These are phyloP conservation scores for Drosophila gunungcola DNA, from an alignment of 1,140 invertebrate genomes.

Conservation along the genomic window DNA sequence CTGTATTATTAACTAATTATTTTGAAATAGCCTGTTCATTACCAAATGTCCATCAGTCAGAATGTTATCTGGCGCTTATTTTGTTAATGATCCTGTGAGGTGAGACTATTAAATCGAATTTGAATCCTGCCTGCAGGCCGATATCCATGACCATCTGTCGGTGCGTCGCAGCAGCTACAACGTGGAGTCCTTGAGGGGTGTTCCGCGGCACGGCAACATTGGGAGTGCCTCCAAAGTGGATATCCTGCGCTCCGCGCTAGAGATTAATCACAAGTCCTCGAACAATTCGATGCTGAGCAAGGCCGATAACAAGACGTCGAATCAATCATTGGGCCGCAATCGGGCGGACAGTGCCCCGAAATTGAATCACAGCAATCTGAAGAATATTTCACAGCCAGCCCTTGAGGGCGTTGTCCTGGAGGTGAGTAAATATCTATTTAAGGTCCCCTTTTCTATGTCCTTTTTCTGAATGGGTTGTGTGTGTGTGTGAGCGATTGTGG, in stretches of 20 bases:
- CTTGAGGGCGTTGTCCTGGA: constrained; percentile 85
- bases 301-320: constrained; percentile 85
- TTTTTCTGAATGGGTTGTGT: constrained; percentile 7
- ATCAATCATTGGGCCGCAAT: constrained; percentile 85
- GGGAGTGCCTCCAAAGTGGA: constrained; percentile 88
- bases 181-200: constrained; percentile 74
- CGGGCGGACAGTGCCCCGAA: constrained; percentile 88
- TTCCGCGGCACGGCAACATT: constrained; percentile 76
- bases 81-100: constrained; percentile 19
- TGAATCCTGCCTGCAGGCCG: constrained; percentile 58
- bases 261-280: constrained; percentile 87
- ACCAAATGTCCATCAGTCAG: neutral
- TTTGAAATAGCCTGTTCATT: neutral
- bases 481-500: constrained; percentile 29
- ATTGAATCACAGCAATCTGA: constrained; percentile 86
- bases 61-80: neutral
- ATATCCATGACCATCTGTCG: constrained; percentile 84
- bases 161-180: constrained; percentile 84
- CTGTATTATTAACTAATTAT: too few species aligned
- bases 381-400: constrained; percentile 87
- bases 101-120: constrained; percentile 30
- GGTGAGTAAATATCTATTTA: constrained; percentile 67
- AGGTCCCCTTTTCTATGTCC: constrained; percentile 4
- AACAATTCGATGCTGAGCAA: constrained; percentile 84
- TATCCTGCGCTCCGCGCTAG: constrained; percentile 87